Evolutionary conservation across 2,113 vertebrate genomes (phyloP), one percentile per base, ranked within the genome.

Genomic region (Otolemur garnettii): DNA sequence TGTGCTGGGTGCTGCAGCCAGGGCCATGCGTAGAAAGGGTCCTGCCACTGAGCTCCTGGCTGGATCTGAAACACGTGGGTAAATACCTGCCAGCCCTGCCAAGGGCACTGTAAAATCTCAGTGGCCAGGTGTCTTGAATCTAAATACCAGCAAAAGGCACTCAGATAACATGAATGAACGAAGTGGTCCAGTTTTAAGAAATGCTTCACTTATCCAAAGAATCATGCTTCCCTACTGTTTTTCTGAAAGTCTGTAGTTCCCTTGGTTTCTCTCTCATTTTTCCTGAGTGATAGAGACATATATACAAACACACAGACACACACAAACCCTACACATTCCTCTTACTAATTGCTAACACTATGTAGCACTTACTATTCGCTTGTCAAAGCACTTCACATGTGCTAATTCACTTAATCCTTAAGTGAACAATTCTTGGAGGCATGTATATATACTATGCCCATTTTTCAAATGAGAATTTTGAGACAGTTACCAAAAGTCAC

Each of bases 401-500:
- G 8, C 84, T 50, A 72, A 55, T 5, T 82, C 55, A 50, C 35
- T 59, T 74, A 60, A 89, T 55, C 91, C 72, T 62, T 60, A 21
- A 38, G 38, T 38, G 1, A 7, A 19, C 4, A 4, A 66, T 38
- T 77, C 60, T 77, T 66, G 90, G 66, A 69, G 9, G 62, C 30
- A 4, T 53, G 17, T 21, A 1, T 45, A 53, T 45, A 53, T 10
- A 64, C 38, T 4, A 66, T n/a, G 18, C 35, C 28, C 83, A 57
- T 87, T 95, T 90, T 86, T 85, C 87, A 35, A 53, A 60, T 90
- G 64, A 87, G 42, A 91, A 90, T 12, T 45, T 12, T 60, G 62
- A 90, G 84, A 28, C 33, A 4, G n/a, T 66, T 60, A 38, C 13
- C 21, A 71, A 87, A 30, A 19, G 68, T 57, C 75, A 30, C 59